Conservation (phyloP, 2,888 invertebrate genomes). For the Leucophenga montana region DNA sequence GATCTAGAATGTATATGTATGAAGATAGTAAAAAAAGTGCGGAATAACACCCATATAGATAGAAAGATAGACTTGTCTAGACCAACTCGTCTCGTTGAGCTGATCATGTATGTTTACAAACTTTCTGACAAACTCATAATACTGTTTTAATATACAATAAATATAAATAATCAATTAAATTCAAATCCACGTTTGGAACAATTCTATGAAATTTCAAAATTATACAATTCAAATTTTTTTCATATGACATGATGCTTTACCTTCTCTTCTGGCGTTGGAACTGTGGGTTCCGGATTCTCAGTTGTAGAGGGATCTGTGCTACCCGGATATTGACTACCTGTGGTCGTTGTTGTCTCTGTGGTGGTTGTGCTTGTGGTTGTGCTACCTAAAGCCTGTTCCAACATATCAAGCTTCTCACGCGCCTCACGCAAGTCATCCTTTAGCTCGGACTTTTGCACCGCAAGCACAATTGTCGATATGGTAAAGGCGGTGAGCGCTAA, state of each 20-base stretch:
- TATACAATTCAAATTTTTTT: no score
- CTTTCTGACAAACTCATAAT: no score
- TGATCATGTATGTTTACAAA: no score
- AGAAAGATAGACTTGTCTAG: no score
- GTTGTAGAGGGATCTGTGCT: conserved; percentile 16
- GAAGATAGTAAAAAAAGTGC: no score
- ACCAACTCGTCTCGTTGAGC: no score
- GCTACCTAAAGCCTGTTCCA: conserved; percentile 52
- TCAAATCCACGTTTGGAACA: no score
- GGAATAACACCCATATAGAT: no score
- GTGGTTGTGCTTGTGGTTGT: conserved; percentile 46
- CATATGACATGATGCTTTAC: background rate
- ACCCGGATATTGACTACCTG: conserved; percentile 23
- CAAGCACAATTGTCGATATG: conserved; percentile 75
- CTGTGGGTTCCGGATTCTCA: background rate
- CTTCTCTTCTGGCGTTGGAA: background rate
- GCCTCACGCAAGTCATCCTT: conserved; percentile 58
- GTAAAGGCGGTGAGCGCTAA: conserved; percentile 72
- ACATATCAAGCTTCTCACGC: conserved; percentile 55
- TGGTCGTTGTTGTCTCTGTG: conserved; percentile 37
- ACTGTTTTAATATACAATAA: no score
- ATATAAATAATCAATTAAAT: no score
- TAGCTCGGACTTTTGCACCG: conserved; percentile 71
- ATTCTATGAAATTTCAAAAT: no score
- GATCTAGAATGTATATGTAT: no score